phyloP scores from a whole-genome alignment of 2,797 vertebrate genomes.

The Pipistrellus kuhlii region DNA sequence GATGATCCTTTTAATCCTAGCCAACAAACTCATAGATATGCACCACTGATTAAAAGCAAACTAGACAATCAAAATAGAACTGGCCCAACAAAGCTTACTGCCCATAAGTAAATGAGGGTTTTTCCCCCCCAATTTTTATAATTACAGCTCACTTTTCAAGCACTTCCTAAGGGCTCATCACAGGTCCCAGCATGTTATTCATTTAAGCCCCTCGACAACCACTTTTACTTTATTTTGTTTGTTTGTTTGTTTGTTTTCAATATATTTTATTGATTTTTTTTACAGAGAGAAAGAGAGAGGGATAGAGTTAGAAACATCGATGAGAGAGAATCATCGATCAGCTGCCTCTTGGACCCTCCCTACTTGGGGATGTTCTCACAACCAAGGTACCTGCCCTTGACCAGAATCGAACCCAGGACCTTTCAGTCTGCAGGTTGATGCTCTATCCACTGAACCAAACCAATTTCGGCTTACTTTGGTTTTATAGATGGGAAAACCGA shows the following conservation, averaged over 20 bases:
- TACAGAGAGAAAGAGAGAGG: too few species aligned
- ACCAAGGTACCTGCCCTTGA: too few species aligned
- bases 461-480: not conserved
- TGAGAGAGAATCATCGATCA: too few species aligned
- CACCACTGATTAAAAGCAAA: constrained; percentile 14
- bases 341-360: too few species aligned
- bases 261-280: too few species aligned
- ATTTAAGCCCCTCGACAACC: not conserved
- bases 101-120: not conserved
- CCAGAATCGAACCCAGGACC: too few species aligned
- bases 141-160: not conserved
- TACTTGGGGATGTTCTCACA: too few species aligned
- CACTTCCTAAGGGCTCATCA: not conserved
- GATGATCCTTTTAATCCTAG: not conserved
- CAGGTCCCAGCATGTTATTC: not conserved
- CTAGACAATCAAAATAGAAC: constrained; percentile 14
- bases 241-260: too few species aligned
- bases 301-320: too few species aligned
- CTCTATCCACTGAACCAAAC: too few species aligned
- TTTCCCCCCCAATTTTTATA: not conserved
- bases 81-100: not conserved
- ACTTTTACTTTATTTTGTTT: not conserved
- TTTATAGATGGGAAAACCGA: not conserved
- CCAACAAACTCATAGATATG: not conserved
- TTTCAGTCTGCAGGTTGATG: too few species aligned